These are phyloP conservation scores for Sycophaga agraensis DNA, from an alignment of 1,140 invertebrate species.

Conservation along the genomic window DNA sequence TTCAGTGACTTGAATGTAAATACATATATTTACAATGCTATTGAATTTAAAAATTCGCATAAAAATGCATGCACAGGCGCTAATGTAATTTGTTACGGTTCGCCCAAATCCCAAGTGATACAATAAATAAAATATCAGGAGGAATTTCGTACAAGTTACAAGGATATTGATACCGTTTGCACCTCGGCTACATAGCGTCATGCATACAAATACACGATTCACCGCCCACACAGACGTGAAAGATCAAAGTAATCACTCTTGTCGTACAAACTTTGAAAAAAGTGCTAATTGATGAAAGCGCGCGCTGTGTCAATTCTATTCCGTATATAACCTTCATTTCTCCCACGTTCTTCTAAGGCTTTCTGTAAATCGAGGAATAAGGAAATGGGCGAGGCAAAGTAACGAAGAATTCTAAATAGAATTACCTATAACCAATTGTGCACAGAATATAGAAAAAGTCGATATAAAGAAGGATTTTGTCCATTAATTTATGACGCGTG, in stretches of 20 bases:
- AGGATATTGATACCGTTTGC: background rate
- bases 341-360: background rate
- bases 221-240: no score
- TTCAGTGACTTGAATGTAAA: slow-evolving; percentile 22
- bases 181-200: background rate
- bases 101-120: background rate
- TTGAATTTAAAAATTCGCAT: background rate
- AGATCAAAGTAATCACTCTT: no score
- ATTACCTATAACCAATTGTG: background rate
- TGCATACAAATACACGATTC: background rate
- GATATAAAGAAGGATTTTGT: no score
- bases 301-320: background rate
- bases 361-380: background rate
- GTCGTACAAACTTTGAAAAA: no score
- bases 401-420: background rate
- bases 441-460: background rate
- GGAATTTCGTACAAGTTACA: background rate
- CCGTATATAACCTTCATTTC: background rate
- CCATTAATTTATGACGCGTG: no score
- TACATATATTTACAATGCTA: slow-evolving; percentile 15
- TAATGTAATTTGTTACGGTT: background rate
- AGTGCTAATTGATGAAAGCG: no score
- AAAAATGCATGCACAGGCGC: background rate
- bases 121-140: background rate
- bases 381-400: background rate